Conservation (phyloP, 2,888 invertebrate genomes). For the Conistra vaccinii region DNA sequence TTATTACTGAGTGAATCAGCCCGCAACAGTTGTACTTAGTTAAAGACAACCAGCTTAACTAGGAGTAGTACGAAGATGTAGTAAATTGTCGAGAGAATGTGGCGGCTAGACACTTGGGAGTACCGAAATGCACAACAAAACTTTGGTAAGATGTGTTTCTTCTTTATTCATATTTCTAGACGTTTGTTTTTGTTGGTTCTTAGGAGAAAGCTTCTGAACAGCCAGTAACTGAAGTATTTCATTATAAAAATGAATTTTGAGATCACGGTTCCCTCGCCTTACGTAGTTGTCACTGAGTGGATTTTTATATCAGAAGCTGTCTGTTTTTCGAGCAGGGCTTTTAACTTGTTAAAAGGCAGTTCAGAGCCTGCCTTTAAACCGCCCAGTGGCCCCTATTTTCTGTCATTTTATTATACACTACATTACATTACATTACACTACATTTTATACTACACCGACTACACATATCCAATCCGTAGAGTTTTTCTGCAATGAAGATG, state of each 20-base stretch:
- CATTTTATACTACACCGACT: background rate
- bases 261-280: background rate
- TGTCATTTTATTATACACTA: conserved; percentile 17
- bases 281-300: background rate
- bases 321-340: background rate
- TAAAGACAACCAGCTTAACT: conserved; percentile 48
- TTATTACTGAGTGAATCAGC: conserved; percentile 61
- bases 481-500: background rate
- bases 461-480: background rate
- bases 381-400: background rate
- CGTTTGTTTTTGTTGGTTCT: background rate
- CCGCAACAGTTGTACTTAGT: conserved; percentile 34
- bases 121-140: conserved; percentile 7
- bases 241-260: background rate
- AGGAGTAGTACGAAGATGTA: conserved; percentile 13
- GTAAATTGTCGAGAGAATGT: conserved; percentile 20
- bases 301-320: conserved; percentile 10
- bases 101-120: conserved; percentile 19
- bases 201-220: background rate
- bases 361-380: background rate
- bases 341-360: background rate
- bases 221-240: background rate
- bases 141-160: conserved; percentile 2
- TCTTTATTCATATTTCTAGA: background rate
- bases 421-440: too few relatives aligned